phyloP scores from a whole-genome alignment of 2,797 vertebrate genomes.

The Pangasius krempfi region DNA sequence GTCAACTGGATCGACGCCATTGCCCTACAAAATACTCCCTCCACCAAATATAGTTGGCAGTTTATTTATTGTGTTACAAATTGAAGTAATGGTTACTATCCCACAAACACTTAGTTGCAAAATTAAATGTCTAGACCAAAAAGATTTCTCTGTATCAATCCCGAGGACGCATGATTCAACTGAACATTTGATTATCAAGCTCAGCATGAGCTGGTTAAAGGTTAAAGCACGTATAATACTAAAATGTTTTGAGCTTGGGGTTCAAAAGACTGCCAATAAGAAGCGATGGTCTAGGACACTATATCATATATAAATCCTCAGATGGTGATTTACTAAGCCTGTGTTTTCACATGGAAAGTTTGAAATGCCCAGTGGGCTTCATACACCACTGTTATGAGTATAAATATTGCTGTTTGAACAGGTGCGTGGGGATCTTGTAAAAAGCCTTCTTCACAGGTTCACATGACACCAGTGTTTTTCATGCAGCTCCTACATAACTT shows the following conservation, averaged over 20 bases:
- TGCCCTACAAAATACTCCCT: neutral
- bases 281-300: neutral
- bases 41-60: neutral
- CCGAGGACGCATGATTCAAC: neutral
- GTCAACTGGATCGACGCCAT: neutral
- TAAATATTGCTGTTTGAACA: neutral
- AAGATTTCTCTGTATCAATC: neutral
- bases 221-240: neutral
- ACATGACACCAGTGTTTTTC: neutral
- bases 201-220: neutral
- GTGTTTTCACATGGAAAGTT: neutral
- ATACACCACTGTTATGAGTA: neutral
- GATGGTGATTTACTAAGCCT: neutral
- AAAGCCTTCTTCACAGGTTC: neutral
- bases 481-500: neutral
- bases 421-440: neutral
- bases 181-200: neutral
- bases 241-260: neutral
- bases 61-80: neutral
- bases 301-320: neutral
- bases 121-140: neutral
- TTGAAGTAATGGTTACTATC: neutral
- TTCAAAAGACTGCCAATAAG: neutral
- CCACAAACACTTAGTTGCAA: neutral
- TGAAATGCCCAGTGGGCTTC: neutral